These are phyloP conservation scores for Cotesia vestalis DNA, from an alignment of 1,140 invertebrate species.

Conservation along the genomic window DNA sequence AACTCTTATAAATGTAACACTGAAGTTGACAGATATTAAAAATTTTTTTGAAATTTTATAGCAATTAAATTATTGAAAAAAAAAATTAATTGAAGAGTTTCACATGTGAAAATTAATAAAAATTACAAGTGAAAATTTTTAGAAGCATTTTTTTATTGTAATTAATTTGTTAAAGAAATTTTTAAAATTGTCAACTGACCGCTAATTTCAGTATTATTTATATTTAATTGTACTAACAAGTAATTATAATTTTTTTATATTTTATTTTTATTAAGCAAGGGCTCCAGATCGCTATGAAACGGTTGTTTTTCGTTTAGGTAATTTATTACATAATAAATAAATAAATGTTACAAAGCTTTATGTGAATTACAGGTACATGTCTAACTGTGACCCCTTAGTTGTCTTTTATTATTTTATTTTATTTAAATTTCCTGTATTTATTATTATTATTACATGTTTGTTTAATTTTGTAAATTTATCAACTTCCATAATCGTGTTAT, in stretches of 20 bases:
- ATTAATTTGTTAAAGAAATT: too few species aligned
- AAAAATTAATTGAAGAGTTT: too few species aligned
- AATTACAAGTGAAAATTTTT: too few species aligned
- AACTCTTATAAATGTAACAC: background rate
- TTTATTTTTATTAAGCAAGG: constrained; percentile 59
- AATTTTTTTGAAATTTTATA: too few species aligned
- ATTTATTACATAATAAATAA: constrained; percentile 45
- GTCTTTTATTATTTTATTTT: constrained; percentile 6
- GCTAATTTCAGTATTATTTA: too few species aligned
- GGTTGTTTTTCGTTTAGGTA: constrained; percentile 66
- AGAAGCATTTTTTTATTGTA: too few species aligned
- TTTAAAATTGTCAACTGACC: too few species aligned
- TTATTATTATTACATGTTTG: background rate
- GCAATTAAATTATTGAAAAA: too few species aligned
- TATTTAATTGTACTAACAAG: background rate
- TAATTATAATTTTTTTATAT: constrained; percentile 33
- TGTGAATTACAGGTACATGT: constrained; percentile 22
- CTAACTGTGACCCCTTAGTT: constrained; percentile 18
- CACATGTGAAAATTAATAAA: too few species aligned
- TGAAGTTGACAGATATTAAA: too few species aligned
- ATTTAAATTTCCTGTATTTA: background rate
- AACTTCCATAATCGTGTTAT: too few species aligned
- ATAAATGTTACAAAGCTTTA: constrained; percentile 10
- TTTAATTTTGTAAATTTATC: background rate
- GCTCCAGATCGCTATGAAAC: constrained; percentile 64